These are phyloP conservation scores for Aselliscus stoliczkanus DNA, from an alignment of 2,797 vertebrate genomes.

Conservation along the genomic window DNA sequence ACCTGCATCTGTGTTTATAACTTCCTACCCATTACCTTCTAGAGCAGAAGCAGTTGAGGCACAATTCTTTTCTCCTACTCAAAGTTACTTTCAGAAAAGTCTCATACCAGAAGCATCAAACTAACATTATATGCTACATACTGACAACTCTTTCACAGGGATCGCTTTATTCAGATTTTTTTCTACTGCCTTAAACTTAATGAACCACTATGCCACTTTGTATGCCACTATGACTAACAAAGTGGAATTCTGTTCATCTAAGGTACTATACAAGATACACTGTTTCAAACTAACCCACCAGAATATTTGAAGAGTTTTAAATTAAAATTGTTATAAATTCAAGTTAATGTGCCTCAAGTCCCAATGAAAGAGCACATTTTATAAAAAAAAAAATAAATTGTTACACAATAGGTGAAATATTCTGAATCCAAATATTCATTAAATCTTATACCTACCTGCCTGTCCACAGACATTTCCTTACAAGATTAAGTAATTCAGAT, in stretches of 20 bases:
- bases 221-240: neutral
- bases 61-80: neutral
- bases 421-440: slow-evolving; percentile 26
- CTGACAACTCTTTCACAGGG: neutral
- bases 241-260: neutral
- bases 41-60: neutral
- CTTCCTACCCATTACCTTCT: neutral
- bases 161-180: slow-evolving; percentile 1
- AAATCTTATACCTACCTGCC: neutral
- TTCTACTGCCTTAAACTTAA: neutral
- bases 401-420: neutral
- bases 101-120: neutral
- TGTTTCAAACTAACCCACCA: slow-evolving; percentile 12
- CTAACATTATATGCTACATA: neutral
- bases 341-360: slow-evolving; percentile 10
- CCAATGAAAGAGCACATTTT: neutral
- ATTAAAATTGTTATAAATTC: slow-evolving; percentile 31
- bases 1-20: slow-evolving; percentile 1
- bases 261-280: neutral
- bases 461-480: neutral
- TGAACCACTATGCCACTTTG: neutral
- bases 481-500: slow-evolving; percentile 2
- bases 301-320: slow-evolving; percentile 27
- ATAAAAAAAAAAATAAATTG: slow-evolving; percentile 35
- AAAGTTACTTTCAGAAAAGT: neutral